phyloP scores from a whole-genome alignment of 2,888 invertebrate genomes.

The Apodemia hepburni region DNA sequence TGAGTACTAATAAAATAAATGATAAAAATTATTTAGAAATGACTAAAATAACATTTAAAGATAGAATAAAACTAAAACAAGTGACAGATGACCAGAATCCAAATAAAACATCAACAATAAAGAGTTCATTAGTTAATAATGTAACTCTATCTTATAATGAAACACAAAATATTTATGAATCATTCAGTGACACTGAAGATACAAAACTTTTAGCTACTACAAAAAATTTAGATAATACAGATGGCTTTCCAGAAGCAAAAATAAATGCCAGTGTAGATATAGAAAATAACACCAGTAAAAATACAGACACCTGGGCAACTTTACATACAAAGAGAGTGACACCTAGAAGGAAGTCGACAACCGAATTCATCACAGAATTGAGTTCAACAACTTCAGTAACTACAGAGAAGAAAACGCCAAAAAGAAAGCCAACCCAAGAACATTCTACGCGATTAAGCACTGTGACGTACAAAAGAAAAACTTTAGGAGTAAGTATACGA shows the following conservation, averaged over 20 bases:
- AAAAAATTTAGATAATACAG: not conserved
- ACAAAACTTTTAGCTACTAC: not conserved
- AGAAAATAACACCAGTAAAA: not conserved
- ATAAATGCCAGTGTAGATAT: not conserved
- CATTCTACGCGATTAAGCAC: constrained; percentile 21
- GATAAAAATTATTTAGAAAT: not conserved
- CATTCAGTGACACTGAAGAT: constrained; percentile 10
- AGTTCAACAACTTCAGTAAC: not conserved
- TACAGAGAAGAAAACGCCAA: constrained; percentile 8
- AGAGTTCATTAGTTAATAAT: not conserved
- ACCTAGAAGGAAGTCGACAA: not conserved
- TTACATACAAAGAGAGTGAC: not conserved
- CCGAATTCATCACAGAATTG: not conserved
- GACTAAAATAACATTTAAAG: not conserved
- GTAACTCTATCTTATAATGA: not conserved
- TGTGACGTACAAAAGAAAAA: constrained; percentile 34
- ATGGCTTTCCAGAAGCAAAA: not conserved
- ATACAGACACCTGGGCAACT: not conserved
- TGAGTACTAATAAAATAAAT: not conserved
- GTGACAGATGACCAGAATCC: not conserved
- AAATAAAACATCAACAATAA: not conserved
- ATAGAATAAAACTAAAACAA: not conserved
- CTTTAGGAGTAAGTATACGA: constrained; percentile 40
- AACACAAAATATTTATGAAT: not conserved
- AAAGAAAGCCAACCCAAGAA: constrained; percentile 21